Evolutionary conservation across 2,888 invertebrate genomes (phyloP), one percentile per base, ranked within the genome.

Genomic region (Drosophila putrida): DNA sequence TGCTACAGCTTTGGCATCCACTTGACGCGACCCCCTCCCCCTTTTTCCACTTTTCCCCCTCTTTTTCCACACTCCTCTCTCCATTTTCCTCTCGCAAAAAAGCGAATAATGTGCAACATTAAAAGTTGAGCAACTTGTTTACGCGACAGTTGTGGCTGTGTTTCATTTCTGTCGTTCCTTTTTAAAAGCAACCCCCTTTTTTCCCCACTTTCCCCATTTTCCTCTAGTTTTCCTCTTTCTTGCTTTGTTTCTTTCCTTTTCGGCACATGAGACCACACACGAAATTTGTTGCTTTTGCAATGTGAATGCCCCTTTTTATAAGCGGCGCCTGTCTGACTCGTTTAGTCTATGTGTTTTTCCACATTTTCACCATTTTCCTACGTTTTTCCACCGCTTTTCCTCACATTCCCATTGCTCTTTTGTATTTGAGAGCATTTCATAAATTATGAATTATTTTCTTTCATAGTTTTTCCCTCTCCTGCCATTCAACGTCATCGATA

Each of bases 71-170:
- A 13, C 44, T 28, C 33, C 25, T 38, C 33, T 11, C 1, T 27
- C n/a, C 27, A 4, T 27, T 15, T n/a, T 5, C n/a, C 31, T 9
- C 46, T 36, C 31, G 47, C 43, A 54, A 28, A 27, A n/a, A 41
- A 41, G 46, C 46, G 51, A 73, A 77, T 69, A 80, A 78, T 77
- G 78, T 78, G 82, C 79, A 81, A 71, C 79, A 79, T 79, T 79
- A 78, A 81, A 81, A 81, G 82, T 75, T 79, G 82, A 74, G 75
- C 70, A 78, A 80, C 73, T 78, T 80, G 78, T 77, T 78, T 78
- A 76, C 64, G 80, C 80, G 80, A 79, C 77, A 75, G 72, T 71
- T 80, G 76, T 43, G 69, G 68, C 55, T 70, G 64, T 63, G 62
- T 73, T 78, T 47, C 78, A 74, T 63, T 68, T 47, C 33, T 9